Conservation (phyloP, 2,113 vertebrate species). For the Oostethus manadensis region DNA sequence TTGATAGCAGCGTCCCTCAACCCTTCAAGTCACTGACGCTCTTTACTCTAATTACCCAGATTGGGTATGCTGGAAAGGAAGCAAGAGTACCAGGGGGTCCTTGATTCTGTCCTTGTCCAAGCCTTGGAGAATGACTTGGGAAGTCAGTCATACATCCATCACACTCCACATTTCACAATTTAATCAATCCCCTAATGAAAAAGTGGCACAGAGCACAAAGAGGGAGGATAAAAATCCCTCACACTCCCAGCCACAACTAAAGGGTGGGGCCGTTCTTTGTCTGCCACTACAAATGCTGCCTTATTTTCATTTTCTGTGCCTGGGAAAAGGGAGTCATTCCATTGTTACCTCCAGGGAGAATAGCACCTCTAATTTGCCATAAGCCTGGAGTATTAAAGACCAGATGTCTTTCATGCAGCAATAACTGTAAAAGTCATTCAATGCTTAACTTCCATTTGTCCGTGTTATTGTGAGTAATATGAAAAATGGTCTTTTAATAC, state of each 20-base stretch:
- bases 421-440: constrained; percentile 82
- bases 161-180: constrained; percentile 75
- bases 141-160: constrained; percentile 72
- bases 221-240: constrained; percentile 26
- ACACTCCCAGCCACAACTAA: constrained; percentile 61
- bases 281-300: constrained; percentile 74
- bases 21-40: constrained; percentile 55
- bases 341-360: constrained; percentile 69
- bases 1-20: constrained; percentile 39
- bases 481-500: constrained; percentile 52
- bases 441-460: constrained; percentile 67
- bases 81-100: constrained; percentile 42
- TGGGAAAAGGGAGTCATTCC: constrained; percentile 37
- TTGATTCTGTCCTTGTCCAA: constrained; percentile 73
- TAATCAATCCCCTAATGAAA: constrained; percentile 76
- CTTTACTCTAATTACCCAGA: constrained; percentile 75
- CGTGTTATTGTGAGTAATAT: constrained; percentile 60
- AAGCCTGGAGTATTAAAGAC: constrained; percentile 82
- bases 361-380: constrained; percentile 83
- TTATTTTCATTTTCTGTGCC: constrained; percentile 69
- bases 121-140: constrained; percentile 68
- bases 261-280: constrained; percentile 70
- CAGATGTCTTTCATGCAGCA: constrained; percentile 83
- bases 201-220: constrained; percentile 45
- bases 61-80: constrained; percentile 74